phyloP scores from a whole-genome alignment of 2,797 vertebrate genomes.

The Cuniculus paca region DNA sequence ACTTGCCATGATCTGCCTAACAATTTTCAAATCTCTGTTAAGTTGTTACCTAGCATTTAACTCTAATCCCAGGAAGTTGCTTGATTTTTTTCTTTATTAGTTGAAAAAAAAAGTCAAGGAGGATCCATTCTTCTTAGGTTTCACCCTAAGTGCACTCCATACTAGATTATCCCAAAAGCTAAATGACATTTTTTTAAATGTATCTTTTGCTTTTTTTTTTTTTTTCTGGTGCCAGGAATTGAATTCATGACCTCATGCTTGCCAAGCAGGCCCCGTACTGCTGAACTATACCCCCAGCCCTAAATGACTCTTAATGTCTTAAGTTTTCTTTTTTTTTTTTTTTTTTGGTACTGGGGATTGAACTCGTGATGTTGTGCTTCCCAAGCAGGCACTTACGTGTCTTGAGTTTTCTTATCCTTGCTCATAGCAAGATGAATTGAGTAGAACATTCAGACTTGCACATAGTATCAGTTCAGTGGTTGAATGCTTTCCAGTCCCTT shows the following conservation, averaged over 20 bases:
- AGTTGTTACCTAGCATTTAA: neutral
- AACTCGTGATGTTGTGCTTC: no score
- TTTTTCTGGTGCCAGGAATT: no score
- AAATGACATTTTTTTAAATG: neutral
- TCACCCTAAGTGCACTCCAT: neutral
- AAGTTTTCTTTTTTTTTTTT: neutral
- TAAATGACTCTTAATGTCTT: neutral
- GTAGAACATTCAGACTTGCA: neutral
- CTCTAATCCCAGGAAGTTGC: neutral
- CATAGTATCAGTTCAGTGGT: neutral
- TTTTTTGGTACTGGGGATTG: no score
- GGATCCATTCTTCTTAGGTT: neutral
- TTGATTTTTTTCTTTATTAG: constrained; percentile 28
- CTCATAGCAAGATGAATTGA: neutral
- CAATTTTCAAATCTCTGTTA: neutral
- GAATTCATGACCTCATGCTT: no score
- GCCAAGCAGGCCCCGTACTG: no score
- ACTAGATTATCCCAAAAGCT: neutral
- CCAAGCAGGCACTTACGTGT: no score
- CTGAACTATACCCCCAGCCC: no score
- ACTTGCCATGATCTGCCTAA: neutral
- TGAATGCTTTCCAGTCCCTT: neutral
- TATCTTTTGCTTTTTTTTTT: no score
- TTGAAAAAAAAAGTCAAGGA: neutral
- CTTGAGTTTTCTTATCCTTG: neutral